A percentile compares a stretch with the other conserved stretches of the same genome.
Evolutionary conservation across 1,140 invertebrate species (phyloP).

Genomic region (Bathynomus jamesi): DNA sequence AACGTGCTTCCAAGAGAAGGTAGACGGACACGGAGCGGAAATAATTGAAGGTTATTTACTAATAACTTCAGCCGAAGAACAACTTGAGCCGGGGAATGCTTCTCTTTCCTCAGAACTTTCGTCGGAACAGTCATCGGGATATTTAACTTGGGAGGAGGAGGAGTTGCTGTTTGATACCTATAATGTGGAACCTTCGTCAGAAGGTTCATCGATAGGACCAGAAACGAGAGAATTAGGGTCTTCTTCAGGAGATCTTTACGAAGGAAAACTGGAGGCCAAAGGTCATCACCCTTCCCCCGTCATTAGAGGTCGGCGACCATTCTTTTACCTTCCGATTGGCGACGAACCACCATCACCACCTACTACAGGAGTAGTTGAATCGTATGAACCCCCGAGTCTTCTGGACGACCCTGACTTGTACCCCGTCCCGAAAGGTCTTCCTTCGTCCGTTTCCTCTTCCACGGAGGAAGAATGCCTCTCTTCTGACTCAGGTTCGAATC

Average conservation of each 20-base stretch:
- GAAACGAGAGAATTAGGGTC: not conserved
- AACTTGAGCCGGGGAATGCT: not conserved
- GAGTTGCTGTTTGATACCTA: not conserved
- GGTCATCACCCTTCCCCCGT: not conserved
- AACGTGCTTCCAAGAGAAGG: not conserved
- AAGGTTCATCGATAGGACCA: not conserved
- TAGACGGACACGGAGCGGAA: not conserved
- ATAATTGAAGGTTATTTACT: not conserved
- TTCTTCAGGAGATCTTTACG: not conserved
- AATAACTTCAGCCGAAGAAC: not conserved
- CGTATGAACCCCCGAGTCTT: not conserved
- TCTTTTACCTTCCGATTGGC: not conserved
- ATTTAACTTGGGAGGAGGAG: not conserved
- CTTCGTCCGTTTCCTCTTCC: too few relatives aligned
- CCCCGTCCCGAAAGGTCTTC: not conserved
- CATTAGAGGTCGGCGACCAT: not conserved
- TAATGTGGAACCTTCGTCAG: too few relatives aligned
- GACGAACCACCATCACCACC: not conserved
- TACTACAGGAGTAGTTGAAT: not conserved
- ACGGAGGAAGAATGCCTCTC: not conserved
- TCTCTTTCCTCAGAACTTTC: not conserved
- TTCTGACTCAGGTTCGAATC: not conserved
- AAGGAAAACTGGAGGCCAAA: not conserved
- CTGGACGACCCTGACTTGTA: not conserved
- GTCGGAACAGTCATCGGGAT: not conserved